These are phyloP conservation scores for zebrafish (Danio rerio) DNA, from an alignment of 2,113 vertebrate genomes.

Conservation along the genomic window GRCz12tu NC_133184.1:53771501-53772000, in stretches of 20 bases:
- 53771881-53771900: too few species aligned
- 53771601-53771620: slow-evolving; percentile 80
- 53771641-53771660: slow-evolving; percentile 63
- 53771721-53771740: background rate
- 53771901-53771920: too few species aligned
- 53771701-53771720: background rate
- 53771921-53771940: too few species aligned
- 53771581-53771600: slow-evolving; percentile 84
- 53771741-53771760: background rate
- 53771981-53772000: too few species aligned
- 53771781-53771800: too few species aligned
- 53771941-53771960: too few species aligned
- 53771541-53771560: slow-evolving; percentile 83
- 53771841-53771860: too few species aligned
- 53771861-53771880: too few species aligned
- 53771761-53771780: background rate
- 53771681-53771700: background rate
- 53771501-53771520: slow-evolving; percentile 75
- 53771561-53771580: slow-evolving; percentile 76
- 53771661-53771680: background rate
- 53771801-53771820: too few species aligned
- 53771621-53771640: slow-evolving; percentile 39
- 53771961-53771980: too few species aligned
- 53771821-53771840: too few species aligned
- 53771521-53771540: slow-evolving; percentile 88